A percentile compares a stretch with the other conserved stretches of the same genome.
phyloP scores from a whole-genome alignment of 2,888 invertebrate species.

The Parascotia fuliginaria region DNA sequence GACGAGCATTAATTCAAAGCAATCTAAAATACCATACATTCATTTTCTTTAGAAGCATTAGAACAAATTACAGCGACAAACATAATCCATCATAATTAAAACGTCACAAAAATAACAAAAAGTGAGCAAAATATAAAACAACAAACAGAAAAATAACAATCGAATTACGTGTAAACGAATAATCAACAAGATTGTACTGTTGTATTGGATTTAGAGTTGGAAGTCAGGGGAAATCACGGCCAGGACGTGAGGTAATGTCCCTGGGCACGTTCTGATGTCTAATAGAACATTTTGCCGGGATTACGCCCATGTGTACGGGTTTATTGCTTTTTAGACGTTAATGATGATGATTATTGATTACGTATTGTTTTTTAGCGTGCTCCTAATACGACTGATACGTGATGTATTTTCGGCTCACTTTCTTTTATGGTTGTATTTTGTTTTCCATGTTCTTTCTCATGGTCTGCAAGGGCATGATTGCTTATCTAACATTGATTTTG shows the following conservation, averaged over 20 bases:
- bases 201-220: constrained; percentile 43
- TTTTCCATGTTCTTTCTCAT: no score
- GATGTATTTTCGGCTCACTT: no score
- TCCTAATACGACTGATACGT: no score
- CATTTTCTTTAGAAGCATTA: no score
- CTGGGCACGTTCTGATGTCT: constrained; percentile 1
- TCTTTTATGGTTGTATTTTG: no score
- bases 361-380: neutral
- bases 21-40: no score
- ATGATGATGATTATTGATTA: neutral
- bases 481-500: no score
- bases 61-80: neutral
- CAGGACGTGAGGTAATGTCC: constrained; percentile 22
- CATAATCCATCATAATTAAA: neutral
- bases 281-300: constrained; percentile 34
- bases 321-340: constrained; percentile 25
- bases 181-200: constrained; percentile 24
- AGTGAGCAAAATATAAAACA: constrained; percentile 5
- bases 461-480: no score
- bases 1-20: no score
- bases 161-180: constrained; percentile 31
- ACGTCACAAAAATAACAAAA: neutral
- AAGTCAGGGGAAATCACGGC: constrained; percentile 41
- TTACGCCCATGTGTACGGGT: constrained; percentile 26
- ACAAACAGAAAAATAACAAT: constrained; percentile 21